Evolutionary conservation across 2,797 vertebrate species (phyloP), one percentile per base, ranked within the genome.

Genomic region (Danio choprae): DNA sequence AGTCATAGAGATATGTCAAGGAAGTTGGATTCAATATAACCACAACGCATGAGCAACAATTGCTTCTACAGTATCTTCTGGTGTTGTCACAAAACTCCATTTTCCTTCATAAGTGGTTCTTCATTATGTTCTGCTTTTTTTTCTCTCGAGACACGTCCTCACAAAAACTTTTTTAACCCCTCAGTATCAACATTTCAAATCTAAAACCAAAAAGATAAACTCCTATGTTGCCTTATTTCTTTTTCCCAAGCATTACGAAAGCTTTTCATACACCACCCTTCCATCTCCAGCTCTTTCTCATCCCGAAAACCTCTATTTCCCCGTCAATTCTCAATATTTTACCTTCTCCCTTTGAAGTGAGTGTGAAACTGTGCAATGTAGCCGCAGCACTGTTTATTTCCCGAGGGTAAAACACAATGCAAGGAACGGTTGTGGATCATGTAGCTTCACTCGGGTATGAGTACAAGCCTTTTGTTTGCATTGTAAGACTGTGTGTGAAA

Each of bases 21-120:
- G 92, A 93, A 93, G 91, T 91, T 94, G 92, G 94, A 91, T 93
- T 94, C 91, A 91, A 90, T 93, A 94, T 93, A 93, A 93, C 90
- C 92, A 94, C 92, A 91, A 92, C 88, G 92, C 93, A 94, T 94
- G 94, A 93, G 90, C 91, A 92, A 89, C 93, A 94, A 91, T 91
- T 86, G 92, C 91, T 93, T 93, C 91, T 89, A 92, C 90, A 87
- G 89, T 94, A 91, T 92, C 70, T 88, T 92, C 90, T 82, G 80
- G 76, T 86, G 74, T 83, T 40, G 63, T 77, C 79, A 84, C 81
- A 67, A 86, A 87, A 86, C 86, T 86, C 90, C 87, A 87, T 90
- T 87, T 89, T 81, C 84, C 86, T 88, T 82, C 80, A 75, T 85
- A 87, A 84, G 74, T 77, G 59, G 63, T 80, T 80, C 48, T 80